A percentile compares a stretch with the other conserved stretches of the same genome.
These are phyloP conservation scores for Chrysocyon brachyurus DNA, from an alignment of 2,797 vertebrate genomes.

Conservation along the genomic window DNA sequence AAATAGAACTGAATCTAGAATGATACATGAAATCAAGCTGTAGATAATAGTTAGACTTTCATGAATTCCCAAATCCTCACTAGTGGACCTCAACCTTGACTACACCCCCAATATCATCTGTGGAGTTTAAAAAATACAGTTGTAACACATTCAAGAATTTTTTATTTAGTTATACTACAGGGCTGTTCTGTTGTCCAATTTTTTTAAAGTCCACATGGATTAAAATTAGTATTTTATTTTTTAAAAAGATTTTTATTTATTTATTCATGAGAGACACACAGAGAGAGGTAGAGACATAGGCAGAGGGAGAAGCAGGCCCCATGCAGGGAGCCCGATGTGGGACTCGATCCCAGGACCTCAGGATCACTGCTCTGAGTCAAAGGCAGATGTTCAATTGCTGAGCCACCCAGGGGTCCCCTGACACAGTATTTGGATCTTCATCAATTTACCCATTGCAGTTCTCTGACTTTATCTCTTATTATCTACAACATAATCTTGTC, in stretches of 20 bases:
- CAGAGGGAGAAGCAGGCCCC: too few species aligned
- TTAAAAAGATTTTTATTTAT: too few species aligned
- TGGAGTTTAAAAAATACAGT: background rate
- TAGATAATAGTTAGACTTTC: background rate
- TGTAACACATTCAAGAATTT: background rate
- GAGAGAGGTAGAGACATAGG: too few species aligned
- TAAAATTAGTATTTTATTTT: background rate
- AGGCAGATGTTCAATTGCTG: too few species aligned
- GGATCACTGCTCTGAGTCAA: too few species aligned
- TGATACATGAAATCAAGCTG: background rate
- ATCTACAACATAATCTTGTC: background rate
- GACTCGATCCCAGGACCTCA: too few species aligned
- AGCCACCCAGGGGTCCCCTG: too few species aligned
- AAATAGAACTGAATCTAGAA: background rate
- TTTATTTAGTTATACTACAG: background rate
- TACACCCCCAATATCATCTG: background rate
- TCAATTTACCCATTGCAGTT: background rate
- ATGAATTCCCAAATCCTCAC: background rate
- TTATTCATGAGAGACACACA: too few species aligned
- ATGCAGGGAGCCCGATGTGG: too few species aligned
- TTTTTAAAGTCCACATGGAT: background rate
- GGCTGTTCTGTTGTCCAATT: background rate
- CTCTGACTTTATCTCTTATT: too few species aligned
- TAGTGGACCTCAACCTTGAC: background rate
- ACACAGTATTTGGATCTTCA: background rate